These are phyloP conservation scores for Eupithecia centaureata DNA, from an alignment of 2,888 invertebrate species.

Conservation along the genomic window DNA sequence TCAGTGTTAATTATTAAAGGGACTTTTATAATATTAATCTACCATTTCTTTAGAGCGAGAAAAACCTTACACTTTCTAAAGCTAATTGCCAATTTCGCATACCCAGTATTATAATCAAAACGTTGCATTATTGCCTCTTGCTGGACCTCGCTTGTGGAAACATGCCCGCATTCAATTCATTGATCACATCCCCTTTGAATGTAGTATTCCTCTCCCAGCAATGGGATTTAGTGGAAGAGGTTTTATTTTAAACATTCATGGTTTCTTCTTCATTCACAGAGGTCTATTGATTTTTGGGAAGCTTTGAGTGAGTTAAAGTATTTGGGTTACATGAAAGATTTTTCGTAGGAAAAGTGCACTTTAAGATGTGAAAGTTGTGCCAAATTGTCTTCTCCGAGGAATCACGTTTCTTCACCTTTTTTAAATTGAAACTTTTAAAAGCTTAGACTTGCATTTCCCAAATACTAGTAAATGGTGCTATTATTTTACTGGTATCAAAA, in stretches of 20 bases:
- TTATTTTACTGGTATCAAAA: background rate
- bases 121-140: background rate
- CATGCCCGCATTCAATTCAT: background rate
- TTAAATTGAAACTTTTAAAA: background rate
- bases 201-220: conserved; percentile 14
- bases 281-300: background rate
- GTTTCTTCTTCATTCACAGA: background rate
- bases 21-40: background rate
- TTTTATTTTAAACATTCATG: conserved; percentile 17
- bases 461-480: background rate
- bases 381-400: background rate
- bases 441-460: background rate
- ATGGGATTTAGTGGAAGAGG: conserved; percentile 4
- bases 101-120: conserved; percentile 5
- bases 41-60: background rate
- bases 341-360: background rate
- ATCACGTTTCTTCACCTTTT: background rate
- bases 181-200: background rate
- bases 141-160: background rate
- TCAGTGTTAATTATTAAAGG: background rate
- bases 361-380: background rate
- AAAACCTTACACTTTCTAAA: background rate
- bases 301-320: background rate
- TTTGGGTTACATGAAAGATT: background rate
- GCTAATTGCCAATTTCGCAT: background rate